Evolutionary conservation across 1,140 invertebrate genomes (phyloP), one percentile per base, ranked within the genome.

Genomic region (Anadara kagoshimensis): DNA sequence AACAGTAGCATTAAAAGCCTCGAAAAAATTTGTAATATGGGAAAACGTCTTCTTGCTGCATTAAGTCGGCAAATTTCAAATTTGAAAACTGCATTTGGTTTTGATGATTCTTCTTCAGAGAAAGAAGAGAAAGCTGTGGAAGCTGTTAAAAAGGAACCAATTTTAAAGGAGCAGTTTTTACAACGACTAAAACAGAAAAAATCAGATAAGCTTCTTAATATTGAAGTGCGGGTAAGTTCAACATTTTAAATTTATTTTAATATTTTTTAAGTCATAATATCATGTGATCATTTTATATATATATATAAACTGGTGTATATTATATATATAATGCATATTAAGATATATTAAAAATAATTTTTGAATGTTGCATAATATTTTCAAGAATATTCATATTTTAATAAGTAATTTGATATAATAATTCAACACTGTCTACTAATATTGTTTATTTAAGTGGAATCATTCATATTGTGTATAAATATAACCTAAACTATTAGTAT

Each of bases 161-260:
- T 84, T 53, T 69, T 76, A 10, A 61, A 69, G 5, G 49, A 71
- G 20, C 68, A 78, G 49, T 84, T 84, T 64, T 65, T 82, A 29
- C 64, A 63, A 36, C 76, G 74, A 45, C 66, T 75, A 22, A 75
- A 69, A 58, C 76, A 83, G 66, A 75, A 78, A 59, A 75, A 75
- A 61, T 71, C 63, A 0, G 68, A 75, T 29, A 79, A 79, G 62
- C 71, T 78, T 43, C 56, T 83, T 54, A 54, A 18, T n/a, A 61
- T 61, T 41, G 82, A 83, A 73, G 80, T 83, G 36, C 73, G 79
- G 76, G 80, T 83, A 73, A 78, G 79, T 69, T 0, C 12, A 24
- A 24, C 14, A 5, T 54, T 24, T 26, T 56, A 11, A 22, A 0
- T 56, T 22, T 4, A 56, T 56, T 56, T 12, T 57, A 26, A 14